These are phyloP conservation scores for Manacus vitellinus DNA, from an alignment of 2,113 vertebrate genomes.

Conservation along the genomic window DNA sequence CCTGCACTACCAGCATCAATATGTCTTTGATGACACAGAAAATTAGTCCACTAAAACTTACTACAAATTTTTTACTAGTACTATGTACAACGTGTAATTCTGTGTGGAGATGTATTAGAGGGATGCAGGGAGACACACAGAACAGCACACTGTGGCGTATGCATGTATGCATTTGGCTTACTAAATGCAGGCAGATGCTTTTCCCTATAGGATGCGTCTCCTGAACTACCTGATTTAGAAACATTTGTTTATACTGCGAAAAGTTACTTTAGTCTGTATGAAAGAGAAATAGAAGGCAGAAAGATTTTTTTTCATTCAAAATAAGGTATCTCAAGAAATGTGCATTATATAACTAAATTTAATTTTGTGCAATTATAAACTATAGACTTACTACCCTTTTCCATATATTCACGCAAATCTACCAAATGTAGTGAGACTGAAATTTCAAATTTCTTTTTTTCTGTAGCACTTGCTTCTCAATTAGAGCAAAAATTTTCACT, in stretches of 20 bases:
- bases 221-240: not conserved
- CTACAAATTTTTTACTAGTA: not conserved
- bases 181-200: not conserved
- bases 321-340: slow-evolving; percentile 5
- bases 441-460: slow-evolving; percentile 27
- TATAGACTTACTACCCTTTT: not conserved
- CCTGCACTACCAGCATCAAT: slow-evolving; percentile 8
- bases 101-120: not conserved
- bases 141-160: not conserved
- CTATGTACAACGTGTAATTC: fast-evolving
- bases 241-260: not conserved
- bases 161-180: not conserved
- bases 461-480: slow-evolving; percentile 1
- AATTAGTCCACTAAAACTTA: slow-evolving; percentile 27
- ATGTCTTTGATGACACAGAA: not conserved
- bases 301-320: slow-evolving; percentile 7
- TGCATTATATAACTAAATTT: slow-evolving; percentile 6
- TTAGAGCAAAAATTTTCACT: slow-evolving; percentile 9
- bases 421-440: slow-evolving; percentile 19
- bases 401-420: not conserved
- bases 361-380: not conserved
- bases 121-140: not conserved
- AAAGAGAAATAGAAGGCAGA: slow-evolving; percentile 10
- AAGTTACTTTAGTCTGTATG: not conserved
- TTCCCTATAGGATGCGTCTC: not conserved